A percentile compares a stretch with the other conserved stretches of the same genome.
These are phyloP conservation scores for Lysandra coridon DNA, from an alignment of 2,888 invertebrate genomes.

Conservation along the genomic window DNA sequence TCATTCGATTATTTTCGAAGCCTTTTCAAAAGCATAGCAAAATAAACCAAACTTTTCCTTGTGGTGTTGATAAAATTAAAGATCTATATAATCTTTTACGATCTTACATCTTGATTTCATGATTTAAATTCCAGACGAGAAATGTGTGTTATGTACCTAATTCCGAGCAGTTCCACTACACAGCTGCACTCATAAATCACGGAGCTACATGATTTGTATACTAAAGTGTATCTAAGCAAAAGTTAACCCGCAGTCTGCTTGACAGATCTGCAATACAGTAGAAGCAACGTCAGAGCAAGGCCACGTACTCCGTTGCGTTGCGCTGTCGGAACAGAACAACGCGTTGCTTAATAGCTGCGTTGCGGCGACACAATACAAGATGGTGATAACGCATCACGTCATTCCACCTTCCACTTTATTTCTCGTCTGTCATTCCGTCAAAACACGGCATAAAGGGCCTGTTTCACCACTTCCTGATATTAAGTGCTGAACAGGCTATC, in stretches of 20 bases:
- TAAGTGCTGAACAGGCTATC: too few relatives aligned
- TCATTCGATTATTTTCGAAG: too few relatives aligned
- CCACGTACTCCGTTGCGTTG: not conserved
- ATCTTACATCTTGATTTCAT: not conserved
- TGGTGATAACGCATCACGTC: not conserved
- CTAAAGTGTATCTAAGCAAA: conserved; percentile 22
- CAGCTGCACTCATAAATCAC: conserved; percentile 20
- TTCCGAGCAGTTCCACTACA: conserved; percentile 4
- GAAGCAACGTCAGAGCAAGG: not conserved
- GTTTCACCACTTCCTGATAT: too few relatives aligned
- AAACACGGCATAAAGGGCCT: too few relatives aligned
- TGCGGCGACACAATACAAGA: not conserved
- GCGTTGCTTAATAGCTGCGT: not conserved
- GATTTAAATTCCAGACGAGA: not conserved
- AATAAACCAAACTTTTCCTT: too few relatives aligned
- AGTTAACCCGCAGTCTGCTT: not conserved
- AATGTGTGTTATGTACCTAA: conserved; percentile 4
- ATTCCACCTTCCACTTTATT: not conserved
- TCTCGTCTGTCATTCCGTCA: too few relatives aligned
- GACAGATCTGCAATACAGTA: conserved; percentile 15
- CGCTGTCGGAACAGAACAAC: not conserved
- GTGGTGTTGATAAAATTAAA: not conserved
- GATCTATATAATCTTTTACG: not conserved
- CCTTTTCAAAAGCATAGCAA: too few relatives aligned
- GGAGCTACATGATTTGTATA: conserved; percentile 17